These are phyloP conservation scores for Heliconius eleuchia DNA, from an alignment of 1,140 invertebrate genomes.

Conservation along the genomic window DNA sequence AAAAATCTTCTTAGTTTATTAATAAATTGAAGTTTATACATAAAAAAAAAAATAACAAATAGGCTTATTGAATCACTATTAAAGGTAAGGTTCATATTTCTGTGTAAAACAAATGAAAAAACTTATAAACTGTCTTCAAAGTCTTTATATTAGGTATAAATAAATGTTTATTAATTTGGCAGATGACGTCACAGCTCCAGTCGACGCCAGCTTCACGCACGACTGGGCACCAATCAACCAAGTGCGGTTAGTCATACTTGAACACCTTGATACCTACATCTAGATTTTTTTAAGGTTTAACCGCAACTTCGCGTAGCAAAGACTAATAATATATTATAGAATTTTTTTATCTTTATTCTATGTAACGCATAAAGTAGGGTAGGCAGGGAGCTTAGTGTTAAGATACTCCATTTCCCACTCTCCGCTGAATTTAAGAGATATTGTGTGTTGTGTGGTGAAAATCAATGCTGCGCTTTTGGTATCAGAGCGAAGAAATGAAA, in stretches of 20 bases:
- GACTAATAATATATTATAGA: background rate
- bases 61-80: too few species aligned
- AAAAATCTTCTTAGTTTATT: too few species aligned
- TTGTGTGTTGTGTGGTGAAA: too few species aligned
- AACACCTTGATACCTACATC: slow-evolving; percentile 37
- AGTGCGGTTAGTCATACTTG: slow-evolving; percentile 36
- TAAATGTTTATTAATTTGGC: slow-evolving; percentile 16
- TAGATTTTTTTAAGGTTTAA: slow-evolving; percentile 27
- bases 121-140: background rate
- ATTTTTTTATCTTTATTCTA: background rate
- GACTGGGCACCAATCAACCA: slow-evolving; percentile 34
- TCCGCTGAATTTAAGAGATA: too few species aligned
- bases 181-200: slow-evolving; percentile 31
- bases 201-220: slow-evolving; percentile 32
- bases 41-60: too few species aligned
- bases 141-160: background rate
- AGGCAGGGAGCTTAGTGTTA: too few species aligned
- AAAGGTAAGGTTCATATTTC: too few species aligned
- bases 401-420: too few species aligned
- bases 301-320: background rate
- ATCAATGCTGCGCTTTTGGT: too few species aligned
- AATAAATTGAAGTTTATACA: too few species aligned
- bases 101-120: background rate
- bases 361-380: too few species aligned
- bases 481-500: too few species aligned